These are phyloP conservation scores for Pseudopleuronectes americanus DNA, from an alignment of 2,797 vertebrate species.

Conservation along the genomic window DNA sequence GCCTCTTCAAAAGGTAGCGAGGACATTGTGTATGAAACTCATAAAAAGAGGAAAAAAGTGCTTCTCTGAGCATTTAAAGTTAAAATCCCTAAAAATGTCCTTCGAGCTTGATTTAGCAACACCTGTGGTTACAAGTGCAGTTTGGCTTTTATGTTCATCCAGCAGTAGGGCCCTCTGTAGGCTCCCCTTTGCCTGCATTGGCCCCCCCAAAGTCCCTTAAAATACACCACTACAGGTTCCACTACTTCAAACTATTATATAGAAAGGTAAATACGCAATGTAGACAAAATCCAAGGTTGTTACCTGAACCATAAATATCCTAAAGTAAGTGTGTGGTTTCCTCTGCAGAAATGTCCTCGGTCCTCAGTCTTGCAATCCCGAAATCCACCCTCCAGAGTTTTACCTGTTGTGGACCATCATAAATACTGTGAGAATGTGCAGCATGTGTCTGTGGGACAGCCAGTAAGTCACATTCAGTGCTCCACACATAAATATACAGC, in stretches of 20 bases:
- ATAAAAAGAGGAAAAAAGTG: no score
- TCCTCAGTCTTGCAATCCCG: slow-evolving; percentile 66
- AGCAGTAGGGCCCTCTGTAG: no score
- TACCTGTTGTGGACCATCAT: slow-evolving; percentile 64
- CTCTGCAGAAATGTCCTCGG: slow-evolving; percentile 58
- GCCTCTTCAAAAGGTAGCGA: slow-evolving; percentile 60
- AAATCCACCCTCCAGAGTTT: slow-evolving; percentile 71
- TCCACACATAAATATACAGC: neutral
- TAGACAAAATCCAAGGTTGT: neutral
- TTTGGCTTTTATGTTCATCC: no score
- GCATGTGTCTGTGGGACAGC: slow-evolving; percentile 48
- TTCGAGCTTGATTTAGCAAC: neutral
- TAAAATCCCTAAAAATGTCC: neutral
- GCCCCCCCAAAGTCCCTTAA: no score
- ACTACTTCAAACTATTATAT: neutral
- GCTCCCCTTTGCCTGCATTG: no score
- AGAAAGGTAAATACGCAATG: neutral
- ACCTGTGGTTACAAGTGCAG: no score
- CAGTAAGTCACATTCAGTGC: slow-evolving; percentile 52
- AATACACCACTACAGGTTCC: no score
- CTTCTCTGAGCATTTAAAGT: neutral
- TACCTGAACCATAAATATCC: no score
- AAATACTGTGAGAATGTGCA: slow-evolving; percentile 44
- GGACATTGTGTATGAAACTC: neutral
- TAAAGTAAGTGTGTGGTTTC: neutral